Evolutionary conservation across 2,888 invertebrate genomes (phyloP), one percentile per base, ranked within the genome.

Genomic region (Athalia circularis): DNA sequence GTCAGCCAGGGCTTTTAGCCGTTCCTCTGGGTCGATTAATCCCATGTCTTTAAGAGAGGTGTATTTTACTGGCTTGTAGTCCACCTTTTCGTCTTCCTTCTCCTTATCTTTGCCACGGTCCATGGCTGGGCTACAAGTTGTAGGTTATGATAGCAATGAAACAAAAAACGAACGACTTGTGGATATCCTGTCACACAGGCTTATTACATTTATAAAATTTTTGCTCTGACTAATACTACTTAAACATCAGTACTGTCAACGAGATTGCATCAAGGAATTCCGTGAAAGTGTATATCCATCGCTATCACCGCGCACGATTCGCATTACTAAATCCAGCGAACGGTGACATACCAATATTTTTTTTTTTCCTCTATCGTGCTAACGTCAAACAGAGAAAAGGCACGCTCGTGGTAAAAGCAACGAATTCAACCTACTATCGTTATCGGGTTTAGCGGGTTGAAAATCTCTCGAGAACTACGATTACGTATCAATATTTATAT

Each of bases 1-100:
- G 84, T 94, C 93, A 13, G 94, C 94, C 77, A 96, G 90, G 82
- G 93, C 92, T 88, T 94, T 94, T 48, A 96, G 92, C 81, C 96
- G 92, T 77, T 92, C 92, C 77, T 94, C 92, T 4, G 96, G 95
- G 81, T 95, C 94, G 82, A 93, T 88, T 72, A 90, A 87, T 48
- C 89, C 89, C 91, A 91, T 88, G 82, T 89, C 86, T 78, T 87
- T 85, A 79, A 83, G 77, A 67, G 80, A 79, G 74, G 80, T 78
- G 79, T 84, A 81, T 79, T 85, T 86, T 9, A 79, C 67, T 78
- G 67, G 77, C 79, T 80, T 84, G 8, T 74, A 64, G 50, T 84
- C 82, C 57, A 79, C 70, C 70, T 80, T 85, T 9, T 86, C 84
- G 76, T 81, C 77, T 5, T 81, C 80, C 48, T 77, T 85, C 43